Base-by-base conservation (phyloP, 2,113 vertebrate species). In the Vimba vimba region DNA sequence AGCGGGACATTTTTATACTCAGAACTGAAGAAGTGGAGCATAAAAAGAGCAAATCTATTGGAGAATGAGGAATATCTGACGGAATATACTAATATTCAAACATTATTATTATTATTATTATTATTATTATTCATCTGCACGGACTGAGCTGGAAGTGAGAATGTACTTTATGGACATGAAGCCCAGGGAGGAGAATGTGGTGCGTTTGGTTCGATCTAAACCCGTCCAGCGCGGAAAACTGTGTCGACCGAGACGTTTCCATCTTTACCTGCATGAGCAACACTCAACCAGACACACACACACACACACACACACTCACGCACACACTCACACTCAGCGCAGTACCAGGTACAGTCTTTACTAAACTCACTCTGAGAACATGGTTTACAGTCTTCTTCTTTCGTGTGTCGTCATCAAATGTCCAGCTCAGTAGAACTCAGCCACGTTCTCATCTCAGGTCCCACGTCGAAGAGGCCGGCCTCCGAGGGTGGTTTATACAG, bases 71-170 rank as follows among this genome's bases (percentile, higher is more conserved):
- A 43, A 43, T 43, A 43, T 43, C 39, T 43, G 43, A 43, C 8
- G 2, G 43, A 43, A 43, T 9, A 43, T 10, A 10, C 2, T 43
- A 43, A 11, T 78, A 13, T 36, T 78, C 19, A 23, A 27, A 21
- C 15, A 23, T 36, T 69, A 19, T 36, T 39, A 71, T 43, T 8
- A 43, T 43, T 8, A 9, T 39, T 71, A 30, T 33, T 33, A 33
- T 33, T 33, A 33, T 43, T 8, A 43, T 9, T 9, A 9, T 39
- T 71, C 30, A 39, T 71, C 8, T 71, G 68, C 66, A 69, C 10
- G 36, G 66, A 69, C 4, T 36, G 64, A 27, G 17, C 64, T 68
- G 64, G 17, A 33, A 8, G 92, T 93, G 81, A 86, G 90, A 91
- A 89, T 75, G 77, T 90, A 69, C 55, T 88, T 47, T 17, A 68